Percentiles rank a stretch among this genome's conserved stretches.
These are phyloP conservation scores for Dascyllus trimaculatus DNA, from an alignment of 2,113 vertebrate genomes.

Conservation along the genomic window DNA sequence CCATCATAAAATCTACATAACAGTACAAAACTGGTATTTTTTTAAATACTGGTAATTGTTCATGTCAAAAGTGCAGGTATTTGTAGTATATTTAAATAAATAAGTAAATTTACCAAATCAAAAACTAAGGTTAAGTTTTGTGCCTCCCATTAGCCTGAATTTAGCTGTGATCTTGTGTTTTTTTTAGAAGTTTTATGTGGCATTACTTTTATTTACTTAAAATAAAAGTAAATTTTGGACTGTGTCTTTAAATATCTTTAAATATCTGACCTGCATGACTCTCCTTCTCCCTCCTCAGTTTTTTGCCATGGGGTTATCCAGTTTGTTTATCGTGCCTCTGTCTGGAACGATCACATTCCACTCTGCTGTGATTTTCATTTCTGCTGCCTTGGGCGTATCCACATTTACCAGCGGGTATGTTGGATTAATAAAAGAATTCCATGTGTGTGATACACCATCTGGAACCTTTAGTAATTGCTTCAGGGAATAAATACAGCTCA, in stretches of 20 bases:
- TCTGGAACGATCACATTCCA: constrained; percentile 83
- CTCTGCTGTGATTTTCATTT: constrained; percentile 84
- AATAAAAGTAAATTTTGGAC: neutral
- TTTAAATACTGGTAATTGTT: neutral
- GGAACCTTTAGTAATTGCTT: neutral
- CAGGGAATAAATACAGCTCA: neutral
- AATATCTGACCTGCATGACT: neutral
- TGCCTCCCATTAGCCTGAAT: neutral
- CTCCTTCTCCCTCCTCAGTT: constrained; percentile 74
- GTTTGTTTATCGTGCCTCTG: constrained; percentile 87
- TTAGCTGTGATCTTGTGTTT: too few species aligned
- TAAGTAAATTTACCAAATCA: too few species aligned
- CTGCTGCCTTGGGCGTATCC: constrained; percentile 83
- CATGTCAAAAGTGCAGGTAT: neutral
- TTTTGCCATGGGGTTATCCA: constrained; percentile 88
- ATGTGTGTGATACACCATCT: neutral
- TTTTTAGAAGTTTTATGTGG: neutral
- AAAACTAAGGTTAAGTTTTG: too few species aligned
- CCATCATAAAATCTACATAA: too few species aligned
- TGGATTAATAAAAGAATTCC: neutral
- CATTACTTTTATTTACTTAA: neutral
- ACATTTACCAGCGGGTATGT: constrained; percentile 90
- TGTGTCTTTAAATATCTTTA: neutral
- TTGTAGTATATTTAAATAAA: too few species aligned
- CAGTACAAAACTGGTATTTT: neutral